These are phyloP conservation scores for Oryzias woworae DNA, from an alignment of 2,113 vertebrate species.

Conservation along the genomic window DNA sequence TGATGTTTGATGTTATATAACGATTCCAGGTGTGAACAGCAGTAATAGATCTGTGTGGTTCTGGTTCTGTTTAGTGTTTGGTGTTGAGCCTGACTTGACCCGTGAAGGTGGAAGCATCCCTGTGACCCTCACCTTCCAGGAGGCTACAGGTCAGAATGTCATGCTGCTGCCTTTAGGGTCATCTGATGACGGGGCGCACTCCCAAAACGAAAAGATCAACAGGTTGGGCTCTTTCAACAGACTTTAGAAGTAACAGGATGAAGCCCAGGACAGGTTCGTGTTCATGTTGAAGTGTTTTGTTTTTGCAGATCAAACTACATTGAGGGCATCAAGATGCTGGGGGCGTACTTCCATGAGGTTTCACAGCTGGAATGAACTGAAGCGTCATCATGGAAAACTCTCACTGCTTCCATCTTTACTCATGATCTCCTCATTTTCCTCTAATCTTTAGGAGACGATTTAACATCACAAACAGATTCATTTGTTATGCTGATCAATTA, in stretches of 20 bases:
- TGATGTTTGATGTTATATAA: no score
- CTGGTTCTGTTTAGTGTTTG: constrained; percentile 82
- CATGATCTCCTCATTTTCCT: no score
- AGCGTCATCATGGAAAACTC: not conserved
- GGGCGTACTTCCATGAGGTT: constrained; percentile 92
- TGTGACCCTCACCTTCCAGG: constrained; percentile 94
- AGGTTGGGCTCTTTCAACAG: constrained; percentile 70
- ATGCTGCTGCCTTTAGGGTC: constrained; percentile 95
- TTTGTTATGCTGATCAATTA: no score
- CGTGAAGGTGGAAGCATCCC: constrained; percentile 97
- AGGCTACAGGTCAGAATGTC: constrained; percentile 93
- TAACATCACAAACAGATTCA: no score
- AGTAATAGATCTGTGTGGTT: not conserved
- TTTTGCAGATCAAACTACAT: constrained; percentile 88
- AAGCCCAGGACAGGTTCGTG: not conserved
- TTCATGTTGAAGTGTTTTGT: not conserved
- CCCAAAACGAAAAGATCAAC: constrained; percentile 97
- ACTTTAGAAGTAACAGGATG: accelerated
- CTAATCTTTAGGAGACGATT: no score
- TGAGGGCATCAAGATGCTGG: constrained; percentile 91
- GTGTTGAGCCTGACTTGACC: constrained; percentile 93
- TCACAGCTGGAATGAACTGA: constrained; percentile 82
- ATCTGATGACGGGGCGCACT: constrained; percentile 94
- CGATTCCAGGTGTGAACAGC: no score
- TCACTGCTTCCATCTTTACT: constrained; percentile 2